Percentiles rank a stretch among this genome's conserved stretches.
These are phyloP conservation scores for Pampus argenteus DNA, from an alignment of 2,797 vertebrate species.

Conservation along the genomic window DNA sequence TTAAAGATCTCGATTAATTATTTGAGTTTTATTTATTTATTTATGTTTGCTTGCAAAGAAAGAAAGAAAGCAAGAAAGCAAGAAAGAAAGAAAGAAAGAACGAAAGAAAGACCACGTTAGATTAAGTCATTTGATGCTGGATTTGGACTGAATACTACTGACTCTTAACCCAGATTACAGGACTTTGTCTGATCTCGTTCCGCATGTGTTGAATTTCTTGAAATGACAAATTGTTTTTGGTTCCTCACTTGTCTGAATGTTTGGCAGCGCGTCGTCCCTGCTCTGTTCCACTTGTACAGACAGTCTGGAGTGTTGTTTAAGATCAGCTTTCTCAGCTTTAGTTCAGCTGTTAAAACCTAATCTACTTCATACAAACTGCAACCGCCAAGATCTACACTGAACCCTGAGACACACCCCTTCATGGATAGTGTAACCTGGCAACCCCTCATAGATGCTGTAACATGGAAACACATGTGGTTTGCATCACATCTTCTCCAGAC, in stretches of 20 bases:
- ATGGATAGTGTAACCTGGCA: constrained; percentile 48
- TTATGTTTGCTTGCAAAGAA: no score
- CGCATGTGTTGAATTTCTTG: not conserved
- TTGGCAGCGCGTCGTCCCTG: not conserved
- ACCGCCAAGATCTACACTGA: constrained; percentile 32
- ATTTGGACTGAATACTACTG: not conserved
- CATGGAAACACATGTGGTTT: constrained; percentile 35
- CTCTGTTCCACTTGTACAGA: constrained; percentile 7
- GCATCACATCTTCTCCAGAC: no score
- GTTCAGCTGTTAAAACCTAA: constrained; percentile 43
- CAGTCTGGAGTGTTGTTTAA: constrained; percentile 12
- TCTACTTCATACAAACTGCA: constrained; percentile 27
- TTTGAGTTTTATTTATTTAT: not conserved
- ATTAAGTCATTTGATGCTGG: not conserved
- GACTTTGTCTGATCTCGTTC: not conserved
- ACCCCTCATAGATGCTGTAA: constrained; percentile 33
- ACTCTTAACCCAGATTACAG: not conserved
- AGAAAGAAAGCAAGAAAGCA: no score
- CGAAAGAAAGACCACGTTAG: no score
- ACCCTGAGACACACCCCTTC: constrained; percentile 36
- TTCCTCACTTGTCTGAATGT: constrained; percentile 9
- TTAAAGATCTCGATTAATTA: not conserved
- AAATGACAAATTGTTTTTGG: not conserved
- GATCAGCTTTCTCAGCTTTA: constrained; percentile 28
- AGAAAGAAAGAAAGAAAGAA: no score